Base-by-base conservation (phyloP, 2,888 invertebrate species). In the Drosophila mulleri region DNA sequence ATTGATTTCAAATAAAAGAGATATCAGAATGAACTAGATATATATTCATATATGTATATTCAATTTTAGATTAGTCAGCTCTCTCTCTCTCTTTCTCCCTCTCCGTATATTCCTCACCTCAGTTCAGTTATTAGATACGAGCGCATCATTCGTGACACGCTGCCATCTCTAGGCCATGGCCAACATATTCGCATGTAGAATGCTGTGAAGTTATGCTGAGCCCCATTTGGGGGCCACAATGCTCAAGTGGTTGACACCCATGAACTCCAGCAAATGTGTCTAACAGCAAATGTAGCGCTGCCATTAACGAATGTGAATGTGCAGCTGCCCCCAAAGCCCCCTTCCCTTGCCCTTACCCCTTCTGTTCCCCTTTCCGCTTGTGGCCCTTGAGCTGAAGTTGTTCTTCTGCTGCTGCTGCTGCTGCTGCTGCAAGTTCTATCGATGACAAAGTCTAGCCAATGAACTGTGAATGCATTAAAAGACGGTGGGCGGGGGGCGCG, bases 181-280 rank as follows among this genome's bases (percentile, higher is more conserved):
- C 8, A 29, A 58, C 48, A 53, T 62, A 45, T 64, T 42, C 54
- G 35, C 50, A 60, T 59, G 35, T 26, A 11, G 47, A 57, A 62
- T 44, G 60, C 65, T 78, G 65, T 45, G 23, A 65, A 78, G 68
- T 63, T 66, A 53, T 56, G 73, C 26, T 23, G 44, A 48, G 52
- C 48, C 45, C 57, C 62, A 73, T 78, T 78, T 66, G 76, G 74
- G 78, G 74, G 66, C 74, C 74, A 63, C 48, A 58, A 29, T 69
- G 78, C 52, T 78, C 83, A 82, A 82, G 86, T 82, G 86, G 69
- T 74, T 77, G 82, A 82, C 82, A 82, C 81, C 58, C 83, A 35
- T 78, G 78, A 77, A 77, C 77, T 64, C 60, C 58, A 29, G 23
- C 68, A 75, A 75, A 79, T 75, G 79, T 75, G 75, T 75, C 75